Percentiles rank a stretch among this genome's conserved stretches.
phyloP scores from a whole-genome alignment of 2,113 vertebrate species.

The Malurus elegans region DNA sequence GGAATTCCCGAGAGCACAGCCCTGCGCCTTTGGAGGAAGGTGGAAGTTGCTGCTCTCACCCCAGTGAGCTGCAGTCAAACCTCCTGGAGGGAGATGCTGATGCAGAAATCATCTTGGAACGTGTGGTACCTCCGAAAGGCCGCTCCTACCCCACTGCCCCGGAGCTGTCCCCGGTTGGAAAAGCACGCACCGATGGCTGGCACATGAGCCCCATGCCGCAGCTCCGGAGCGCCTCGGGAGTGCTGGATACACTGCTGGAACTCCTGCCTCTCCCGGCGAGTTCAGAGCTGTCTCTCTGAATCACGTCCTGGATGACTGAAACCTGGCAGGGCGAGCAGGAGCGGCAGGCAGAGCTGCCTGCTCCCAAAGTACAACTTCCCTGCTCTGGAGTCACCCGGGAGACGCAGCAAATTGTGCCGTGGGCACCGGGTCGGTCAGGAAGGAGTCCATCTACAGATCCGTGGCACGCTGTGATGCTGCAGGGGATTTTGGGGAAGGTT shows the following conservation, averaged over 20 bases:
- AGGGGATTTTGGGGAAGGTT: neutral
- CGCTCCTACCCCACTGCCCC: neutral
- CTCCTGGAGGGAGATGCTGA: neutral
- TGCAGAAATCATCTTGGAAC: neutral
- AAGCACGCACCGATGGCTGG: neutral
- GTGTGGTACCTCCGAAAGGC: rapidly evolving
- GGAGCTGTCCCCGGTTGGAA: rapidly evolving
- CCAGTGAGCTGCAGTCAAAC: neutral
- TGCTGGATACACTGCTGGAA: neutral
- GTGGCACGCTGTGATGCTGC: too few species aligned
- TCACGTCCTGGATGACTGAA: neutral
- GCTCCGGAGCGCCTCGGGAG: rapidly evolving
- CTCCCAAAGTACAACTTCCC: neutral
- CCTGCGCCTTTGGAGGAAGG: rapidly evolving
- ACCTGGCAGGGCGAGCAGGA: neutral
- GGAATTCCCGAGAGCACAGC: neutral
- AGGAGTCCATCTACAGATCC: neutral
- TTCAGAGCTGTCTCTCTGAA: neutral
- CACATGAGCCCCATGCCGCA: rapidly evolving
- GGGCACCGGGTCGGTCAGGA: rapidly evolving
- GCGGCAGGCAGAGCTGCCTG: rapidly evolving
- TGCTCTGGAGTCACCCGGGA: rapidly evolving
- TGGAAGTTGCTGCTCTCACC: rapidly evolving
- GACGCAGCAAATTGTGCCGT: rapidly evolving
- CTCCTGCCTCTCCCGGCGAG: neutral